Evolutionary conservation across 2,888 invertebrate genomes (phyloP).

Genomic region (Crocallis elinguaria): DNA sequence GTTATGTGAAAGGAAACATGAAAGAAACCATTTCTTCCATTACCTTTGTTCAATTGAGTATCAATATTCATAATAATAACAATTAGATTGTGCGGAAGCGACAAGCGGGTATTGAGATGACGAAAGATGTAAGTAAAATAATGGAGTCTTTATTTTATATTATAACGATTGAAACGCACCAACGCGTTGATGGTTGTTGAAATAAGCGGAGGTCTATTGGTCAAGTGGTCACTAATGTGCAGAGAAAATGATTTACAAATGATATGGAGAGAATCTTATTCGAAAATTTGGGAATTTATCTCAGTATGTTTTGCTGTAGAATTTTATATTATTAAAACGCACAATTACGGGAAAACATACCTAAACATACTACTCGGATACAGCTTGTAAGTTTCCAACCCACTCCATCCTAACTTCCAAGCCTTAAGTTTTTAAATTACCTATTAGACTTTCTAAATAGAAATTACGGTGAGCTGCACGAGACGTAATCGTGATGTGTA

Average conservation of each 20-base stretch:
- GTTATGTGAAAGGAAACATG: constrained; percentile 1
- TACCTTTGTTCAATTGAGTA: constrained; percentile 27
- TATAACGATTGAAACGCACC: neutral
- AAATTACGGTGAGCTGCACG: constrained; percentile 30
- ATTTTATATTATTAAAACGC: too few species aligned
- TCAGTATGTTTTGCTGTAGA: too few species aligned
- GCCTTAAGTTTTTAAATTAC: constrained; percentile 19
- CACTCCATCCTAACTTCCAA: constrained; percentile 4
- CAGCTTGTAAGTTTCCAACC: neutral
- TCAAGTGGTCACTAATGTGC: too few species aligned
- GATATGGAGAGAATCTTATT: too few species aligned
- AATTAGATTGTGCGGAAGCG: constrained; percentile 39
- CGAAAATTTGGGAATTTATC: too few species aligned
- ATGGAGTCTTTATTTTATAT: constrained; percentile 6
- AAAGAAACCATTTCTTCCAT: constrained; percentile 29
- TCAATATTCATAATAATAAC: constrained; percentile 35
- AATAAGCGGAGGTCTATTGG: too few species aligned
- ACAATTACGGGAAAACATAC: too few species aligned
- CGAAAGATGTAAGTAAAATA: constrained; percentile 21
- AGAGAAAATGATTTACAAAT: too few species aligned
- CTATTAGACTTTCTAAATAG: constrained; percentile 37
- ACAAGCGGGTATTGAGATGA: constrained; percentile 13
- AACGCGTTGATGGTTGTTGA: constrained; percentile 4
- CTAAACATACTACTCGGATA: too few species aligned
- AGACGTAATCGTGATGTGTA: constrained; percentile 31